Percentiles rank a stretch among this genome's conserved stretches.
phyloP scores from a whole-genome alignment of 92 coral and sea anemone genomes.

The Blastomussa wellsi region DNA sequence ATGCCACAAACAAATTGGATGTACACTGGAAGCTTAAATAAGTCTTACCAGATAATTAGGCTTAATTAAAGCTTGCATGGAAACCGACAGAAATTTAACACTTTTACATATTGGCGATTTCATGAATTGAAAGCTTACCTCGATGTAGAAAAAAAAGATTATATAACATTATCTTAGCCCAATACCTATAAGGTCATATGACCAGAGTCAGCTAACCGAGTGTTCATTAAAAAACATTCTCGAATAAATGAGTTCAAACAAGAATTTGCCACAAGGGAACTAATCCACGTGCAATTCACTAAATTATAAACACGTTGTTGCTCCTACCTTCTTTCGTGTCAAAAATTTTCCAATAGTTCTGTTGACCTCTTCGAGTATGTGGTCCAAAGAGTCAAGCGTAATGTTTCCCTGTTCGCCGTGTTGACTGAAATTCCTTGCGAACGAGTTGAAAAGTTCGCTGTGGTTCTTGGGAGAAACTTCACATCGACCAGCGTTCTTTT shows the following conservation, averaged over 20 bases:
- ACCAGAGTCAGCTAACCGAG: no score
- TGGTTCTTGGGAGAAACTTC: constrained; percentile 35
- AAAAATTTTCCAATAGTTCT: constrained; percentile 48
- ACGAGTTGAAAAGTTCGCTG: constrained; percentile 61
- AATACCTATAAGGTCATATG: not conserved
- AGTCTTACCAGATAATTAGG: no score
- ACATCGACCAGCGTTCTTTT: constrained; percentile 62
- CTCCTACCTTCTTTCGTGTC: constrained; percentile 32
- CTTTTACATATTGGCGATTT: no score
- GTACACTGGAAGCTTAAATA: no score
- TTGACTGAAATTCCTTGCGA: constrained; percentile 40
- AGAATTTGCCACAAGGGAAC: not conserved
- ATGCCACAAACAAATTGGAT: not conserved
- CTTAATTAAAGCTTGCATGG: no score
- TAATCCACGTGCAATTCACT: not conserved
- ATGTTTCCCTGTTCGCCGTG: constrained; percentile 28
- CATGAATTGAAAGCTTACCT: no score
- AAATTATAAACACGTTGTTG: not conserved
- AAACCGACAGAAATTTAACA: no score
- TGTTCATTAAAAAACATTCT: not conserved
- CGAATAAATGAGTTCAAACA: not conserved
- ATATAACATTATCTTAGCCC: not conserved
- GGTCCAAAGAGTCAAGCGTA: constrained; percentile 48
- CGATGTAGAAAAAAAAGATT: not conserved
- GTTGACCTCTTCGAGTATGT: constrained; percentile 47